These are phyloP conservation scores for Ailuropoda melanoleuca DNA, from an alignment of 2,113 vertebrate species.

Conservation along the genomic window DNA sequence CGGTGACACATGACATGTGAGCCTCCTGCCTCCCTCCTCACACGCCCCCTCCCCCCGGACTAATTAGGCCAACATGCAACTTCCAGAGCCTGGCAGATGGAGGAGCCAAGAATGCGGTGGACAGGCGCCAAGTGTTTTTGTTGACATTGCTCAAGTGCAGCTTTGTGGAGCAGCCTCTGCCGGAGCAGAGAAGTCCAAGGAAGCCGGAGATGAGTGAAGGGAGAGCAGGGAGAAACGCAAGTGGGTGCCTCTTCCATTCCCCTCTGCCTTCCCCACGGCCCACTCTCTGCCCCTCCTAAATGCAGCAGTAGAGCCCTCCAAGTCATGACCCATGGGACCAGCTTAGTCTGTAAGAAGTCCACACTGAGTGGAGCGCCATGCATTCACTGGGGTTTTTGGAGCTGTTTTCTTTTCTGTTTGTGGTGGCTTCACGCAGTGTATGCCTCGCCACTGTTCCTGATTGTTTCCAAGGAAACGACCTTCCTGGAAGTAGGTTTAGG, in stretches of 20 bases:
- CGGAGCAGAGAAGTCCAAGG: neutral
- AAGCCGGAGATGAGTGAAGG: neutral
- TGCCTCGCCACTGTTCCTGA: neutral
- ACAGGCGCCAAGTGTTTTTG: constrained; percentile 75
- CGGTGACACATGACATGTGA: constrained; percentile 52
- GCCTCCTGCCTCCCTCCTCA: neutral
- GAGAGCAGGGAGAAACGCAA: neutral
- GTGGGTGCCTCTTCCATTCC: neutral
- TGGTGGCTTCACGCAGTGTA: neutral
- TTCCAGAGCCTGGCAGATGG: constrained; percentile 64
- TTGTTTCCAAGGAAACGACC: neutral
- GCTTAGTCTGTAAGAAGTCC: neutral
- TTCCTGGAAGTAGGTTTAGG: neutral
- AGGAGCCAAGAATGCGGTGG: constrained; percentile 72
- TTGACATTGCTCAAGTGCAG: constrained; percentile 71
- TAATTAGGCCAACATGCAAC: constrained; percentile 74
- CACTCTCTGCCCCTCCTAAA: neutral
- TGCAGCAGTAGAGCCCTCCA: neutral
- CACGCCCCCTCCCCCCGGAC: neutral
- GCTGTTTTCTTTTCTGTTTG: neutral
- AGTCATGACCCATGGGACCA: neutral
- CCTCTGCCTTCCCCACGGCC: neutral
- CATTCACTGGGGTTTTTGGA: neutral
- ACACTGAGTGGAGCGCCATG: neutral
- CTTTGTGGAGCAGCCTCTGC: constrained; percentile 42